Percentiles rank a stretch among this genome's conserved stretches.
Evolutionary conservation across 1,140 invertebrate species (phyloP).

Genomic region (Ceratina calcarata): DNA sequence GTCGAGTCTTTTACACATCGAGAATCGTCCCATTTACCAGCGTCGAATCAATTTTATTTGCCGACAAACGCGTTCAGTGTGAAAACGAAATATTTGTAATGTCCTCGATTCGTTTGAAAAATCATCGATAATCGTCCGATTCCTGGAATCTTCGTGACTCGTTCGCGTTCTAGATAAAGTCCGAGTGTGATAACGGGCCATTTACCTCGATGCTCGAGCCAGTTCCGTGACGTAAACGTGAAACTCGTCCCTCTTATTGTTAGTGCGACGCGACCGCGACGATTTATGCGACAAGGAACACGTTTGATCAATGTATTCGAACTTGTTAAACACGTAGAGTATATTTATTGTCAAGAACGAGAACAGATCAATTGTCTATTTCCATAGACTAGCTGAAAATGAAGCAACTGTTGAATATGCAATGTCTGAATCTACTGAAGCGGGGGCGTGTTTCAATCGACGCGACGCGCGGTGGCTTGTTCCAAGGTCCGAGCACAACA

Average conservation of each 20-base stretch:
- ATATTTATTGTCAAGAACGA: too few relatives aligned
- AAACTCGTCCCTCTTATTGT: not conserved
- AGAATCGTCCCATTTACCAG: too few relatives aligned
- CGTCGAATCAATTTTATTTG: too few relatives aligned
- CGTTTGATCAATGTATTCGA: not conserved
- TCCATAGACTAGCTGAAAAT: too few relatives aligned
- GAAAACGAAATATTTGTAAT: too few relatives aligned
- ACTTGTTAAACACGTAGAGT: too few relatives aligned
- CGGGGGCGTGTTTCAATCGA: not conserved
- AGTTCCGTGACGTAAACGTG: not conserved
- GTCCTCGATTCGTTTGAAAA: conserved; percentile 3
- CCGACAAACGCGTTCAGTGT: too few relatives aligned
- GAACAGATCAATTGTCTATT: too few relatives aligned
- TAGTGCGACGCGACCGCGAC: too few relatives aligned
- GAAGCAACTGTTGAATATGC: too few relatives aligned
- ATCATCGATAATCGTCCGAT: not conserved
- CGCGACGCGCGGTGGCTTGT: not conserved
- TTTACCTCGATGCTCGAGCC: conserved; percentile 2
- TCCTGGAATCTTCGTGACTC: not conserved
- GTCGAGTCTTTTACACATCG: not conserved
- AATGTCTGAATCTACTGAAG: not conserved
- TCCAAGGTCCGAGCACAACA: conserved; percentile 7
- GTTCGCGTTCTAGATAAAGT: not conserved
- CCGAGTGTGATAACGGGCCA: conserved; percentile 6
- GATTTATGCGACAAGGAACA: too few relatives aligned